These are phyloP conservation scores for Leptatherina wallacei DNA, from an alignment of 2,797 vertebrate genomes.

Conservation along the genomic window DNA sequence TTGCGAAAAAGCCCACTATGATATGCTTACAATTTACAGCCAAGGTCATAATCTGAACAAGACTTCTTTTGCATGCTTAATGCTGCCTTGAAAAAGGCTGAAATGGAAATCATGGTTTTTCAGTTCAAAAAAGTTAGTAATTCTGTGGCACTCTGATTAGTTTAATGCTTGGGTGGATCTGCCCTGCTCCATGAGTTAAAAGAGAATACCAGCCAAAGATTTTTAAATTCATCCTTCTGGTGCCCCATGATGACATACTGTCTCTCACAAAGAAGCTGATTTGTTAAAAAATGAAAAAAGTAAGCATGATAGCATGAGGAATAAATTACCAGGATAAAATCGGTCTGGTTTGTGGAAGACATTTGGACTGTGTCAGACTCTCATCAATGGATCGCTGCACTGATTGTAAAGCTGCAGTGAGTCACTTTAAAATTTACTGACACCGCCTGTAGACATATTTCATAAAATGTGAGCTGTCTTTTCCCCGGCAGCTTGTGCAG, in stretches of 20 bases:
- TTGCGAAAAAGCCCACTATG: slow-evolving; percentile 56
- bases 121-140: slow-evolving; percentile 59
- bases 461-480: slow-evolving; percentile 56
- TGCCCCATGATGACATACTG: slow-evolving; percentile 26
- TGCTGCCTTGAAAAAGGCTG: slow-evolving; percentile 44
- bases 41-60: slow-evolving; percentile 78
- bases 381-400: slow-evolving; percentile 39
- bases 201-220: slow-evolving; percentile 50
- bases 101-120: slow-evolving; percentile 62
- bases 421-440: slow-evolving; percentile 55
- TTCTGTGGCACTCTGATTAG: slow-evolving; percentile 61
- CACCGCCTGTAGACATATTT: slow-evolving; percentile 48
- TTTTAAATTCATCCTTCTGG: slow-evolving; percentile 49
- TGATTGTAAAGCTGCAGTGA: slow-evolving; percentile 50
- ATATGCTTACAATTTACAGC: slow-evolving; percentile 75
- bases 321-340: slow-evolving; percentile 38
- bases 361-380: slow-evolving; percentile 25
- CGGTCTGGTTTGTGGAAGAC: slow-evolving; percentile 29
- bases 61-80: slow-evolving; percentile 61
- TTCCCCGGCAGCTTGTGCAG: slow-evolving; percentile 41
- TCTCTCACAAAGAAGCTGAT: slow-evolving; percentile 30
- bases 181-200: slow-evolving; percentile 54
- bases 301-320: slow-evolving; percentile 28
- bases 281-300: slow-evolving; percentile 29
- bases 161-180: slow-evolving; percentile 61